A percentile compares a stretch with the other conserved stretches of the same genome.
phyloP scores from a whole-genome alignment of 2,888 invertebrate genomes.

The Proisotoma minuta region DNA sequence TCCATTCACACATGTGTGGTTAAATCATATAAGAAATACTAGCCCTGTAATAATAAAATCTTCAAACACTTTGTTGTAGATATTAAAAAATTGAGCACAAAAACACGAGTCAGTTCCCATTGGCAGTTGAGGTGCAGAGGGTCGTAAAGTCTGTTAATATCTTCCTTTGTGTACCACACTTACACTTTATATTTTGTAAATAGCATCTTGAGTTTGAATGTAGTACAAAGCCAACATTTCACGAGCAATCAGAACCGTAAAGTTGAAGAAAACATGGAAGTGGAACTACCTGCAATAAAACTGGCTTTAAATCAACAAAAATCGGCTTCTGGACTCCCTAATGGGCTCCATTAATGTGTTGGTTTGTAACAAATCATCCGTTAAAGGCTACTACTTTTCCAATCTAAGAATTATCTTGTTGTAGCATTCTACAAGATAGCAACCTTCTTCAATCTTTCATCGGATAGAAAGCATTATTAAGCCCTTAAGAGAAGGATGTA shows the following conservation, averaged over 20 bases:
- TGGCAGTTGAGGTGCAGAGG: no score
- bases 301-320: constrained; percentile 34
- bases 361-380: constrained; percentile 28
- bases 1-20: no score
- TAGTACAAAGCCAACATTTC: no score
- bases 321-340: constrained; percentile 33
- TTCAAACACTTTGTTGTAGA: no score
- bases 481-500: not conserved
- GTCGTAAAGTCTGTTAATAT: no score
- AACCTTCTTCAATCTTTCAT: not conserved
- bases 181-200: no score
- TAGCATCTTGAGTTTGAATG: no score
- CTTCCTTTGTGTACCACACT: no score
- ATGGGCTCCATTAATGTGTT: constrained; percentile 33
- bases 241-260: constrained; percentile 6
- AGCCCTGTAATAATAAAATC: no score
- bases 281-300: constrained; percentile 27
- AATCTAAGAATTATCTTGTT: not conserved
- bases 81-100: no score
- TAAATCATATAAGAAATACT: no score
- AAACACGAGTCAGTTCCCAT: no score
- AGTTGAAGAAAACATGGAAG: not conserved
- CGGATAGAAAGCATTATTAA: not conserved
- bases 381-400: not conserved
- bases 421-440: not conserved